Conservation (phyloP, 2,888 invertebrate species). For the Eupithecia inturbata region DNA sequence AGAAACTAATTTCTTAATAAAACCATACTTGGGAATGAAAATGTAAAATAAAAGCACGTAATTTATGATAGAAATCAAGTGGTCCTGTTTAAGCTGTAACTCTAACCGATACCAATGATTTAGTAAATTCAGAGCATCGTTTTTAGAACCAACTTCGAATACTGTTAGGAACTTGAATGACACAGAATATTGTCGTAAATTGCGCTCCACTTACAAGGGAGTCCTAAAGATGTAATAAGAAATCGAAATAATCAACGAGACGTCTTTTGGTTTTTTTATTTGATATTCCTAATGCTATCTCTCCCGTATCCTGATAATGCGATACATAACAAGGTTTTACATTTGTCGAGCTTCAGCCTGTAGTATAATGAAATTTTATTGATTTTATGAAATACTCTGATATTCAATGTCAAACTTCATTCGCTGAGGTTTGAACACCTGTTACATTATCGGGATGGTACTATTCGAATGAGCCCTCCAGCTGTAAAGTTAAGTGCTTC, state of each 20-base stretch:
- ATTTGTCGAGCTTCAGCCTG: slow-evolving; percentile 23
- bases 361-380: slow-evolving; percentile 50
- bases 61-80: not conserved
- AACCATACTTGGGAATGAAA: not conserved
- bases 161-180: slow-evolving; percentile 16
- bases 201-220: slow-evolving; percentile 28
- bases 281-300: slow-evolving; percentile 24
- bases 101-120: slow-evolving; percentile 2
- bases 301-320: slow-evolving; percentile 26
- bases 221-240: slow-evolving; percentile 28
- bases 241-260: slow-evolving; percentile 32
- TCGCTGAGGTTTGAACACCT: slow-evolving; percentile 66
- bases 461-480: slow-evolving; percentile 35
- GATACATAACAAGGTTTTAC: slow-evolving; percentile 30
- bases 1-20: not conserved
- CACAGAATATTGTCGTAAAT: slow-evolving; percentile 25
- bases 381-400: slow-evolving; percentile 56
- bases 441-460: slow-evolving; percentile 63
- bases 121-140: slow-evolving; percentile 2
- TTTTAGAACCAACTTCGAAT: slow-evolving; percentile 19
- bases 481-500: slow-evolving; percentile 47
- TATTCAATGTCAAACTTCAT: slow-evolving; percentile 61
- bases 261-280: slow-evolving; percentile 22
- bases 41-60: slow-evolving; percentile 1
- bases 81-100: not conserved